Percentiles rank a stretch among this genome's conserved stretches.
phyloP scores from a whole-genome alignment of 2,888 invertebrate species.

The Nomada ruficornis region DNA sequence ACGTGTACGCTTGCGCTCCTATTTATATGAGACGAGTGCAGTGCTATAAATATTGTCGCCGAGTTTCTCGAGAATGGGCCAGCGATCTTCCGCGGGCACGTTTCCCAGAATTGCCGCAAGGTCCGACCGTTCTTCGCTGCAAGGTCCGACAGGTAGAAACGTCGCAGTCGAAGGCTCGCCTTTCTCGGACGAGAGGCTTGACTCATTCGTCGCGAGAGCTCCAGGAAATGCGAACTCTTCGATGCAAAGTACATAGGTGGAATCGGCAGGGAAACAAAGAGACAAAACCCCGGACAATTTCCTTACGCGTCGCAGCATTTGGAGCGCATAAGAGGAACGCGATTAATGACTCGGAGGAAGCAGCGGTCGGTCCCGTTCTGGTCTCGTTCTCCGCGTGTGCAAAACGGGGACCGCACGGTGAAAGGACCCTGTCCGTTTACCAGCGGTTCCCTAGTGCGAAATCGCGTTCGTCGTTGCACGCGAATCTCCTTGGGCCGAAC shows the following conservation, averaged over 20 bases:
- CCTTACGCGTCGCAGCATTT: neutral
- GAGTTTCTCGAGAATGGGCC: neutral
- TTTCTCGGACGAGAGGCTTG: constrained; percentile 76
- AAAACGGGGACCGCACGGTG: constrained; percentile 49
- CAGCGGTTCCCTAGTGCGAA: constrained; percentile 39
- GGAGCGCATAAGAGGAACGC: constrained; percentile 47
- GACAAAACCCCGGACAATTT: neutral
- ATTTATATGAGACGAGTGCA: constrained; percentile 16
- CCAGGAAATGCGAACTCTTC: neutral
- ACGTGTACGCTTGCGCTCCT: neutral
- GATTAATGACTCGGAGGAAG: constrained; percentile 42
- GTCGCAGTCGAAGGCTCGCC: constrained; percentile 59
- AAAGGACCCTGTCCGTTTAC: constrained; percentile 65
- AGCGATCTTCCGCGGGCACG: neutral
- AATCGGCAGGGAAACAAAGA: neutral
- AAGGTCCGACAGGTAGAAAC: neutral
- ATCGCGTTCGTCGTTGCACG: constrained; percentile 33
- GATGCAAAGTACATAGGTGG: too few species aligned
- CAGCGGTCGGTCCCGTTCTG: constrained; percentile 36
- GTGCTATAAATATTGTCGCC: constrained; percentile 36
- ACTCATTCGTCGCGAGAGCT: constrained; percentile 72
- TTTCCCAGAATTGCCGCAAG: neutral
- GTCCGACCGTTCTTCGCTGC: neutral
- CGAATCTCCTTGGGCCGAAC: neutral
- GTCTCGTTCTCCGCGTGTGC: constrained; percentile 51